Evolutionary conservation across 2,797 vertebrate genomes (phyloP), one percentile per base, ranked within the genome.

Genomic region (Xiphorhynchus erythropygius): DNA sequence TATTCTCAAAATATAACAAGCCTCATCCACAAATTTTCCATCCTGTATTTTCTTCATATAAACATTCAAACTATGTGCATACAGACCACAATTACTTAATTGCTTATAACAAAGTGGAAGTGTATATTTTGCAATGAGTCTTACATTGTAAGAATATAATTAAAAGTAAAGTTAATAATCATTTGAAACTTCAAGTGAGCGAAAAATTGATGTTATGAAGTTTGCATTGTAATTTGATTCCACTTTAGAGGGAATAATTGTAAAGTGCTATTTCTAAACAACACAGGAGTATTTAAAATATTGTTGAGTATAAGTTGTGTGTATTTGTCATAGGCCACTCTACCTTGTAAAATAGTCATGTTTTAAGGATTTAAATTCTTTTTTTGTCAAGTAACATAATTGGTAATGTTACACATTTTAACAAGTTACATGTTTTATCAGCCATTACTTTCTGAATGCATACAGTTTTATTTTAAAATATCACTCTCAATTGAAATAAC

Each of bases 11-110:
- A 78, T 41, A 56, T 28, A 80, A n/a, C 30, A 65, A 92, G 16
- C 5, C 12, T 10, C 25, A 56, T 44, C 24, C 30, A 65, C 30
- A 67, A 14, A 63, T 70, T 87, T 80, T 84, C 13, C 53, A 55
- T 50, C 23, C 18, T 81, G 11, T 41, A 65, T 90, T 91, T 78
- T 75, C 60, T 71, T 90, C 41, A 44, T 56, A 32, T 28, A 85
- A 89, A 28, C 17, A 78, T 74, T 79, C 28, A 41, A 86, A 75
- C 71, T 77, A 83, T 4, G 2, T 39, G 24, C n/a, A 27, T 19
- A 65, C 11, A 88, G 27, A 70, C 84, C 47, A 92, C 78, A 91
- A 88, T 93, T 93, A 82, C 22, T 79, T 80, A 84, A 93, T 73
- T 84, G 23, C 18, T 82, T 17, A 13, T 75, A 84, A 67, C 12